Conservation (phyloP, 2,797 vertebrate genomes). For the Acanthurus leucopareius region DNA sequence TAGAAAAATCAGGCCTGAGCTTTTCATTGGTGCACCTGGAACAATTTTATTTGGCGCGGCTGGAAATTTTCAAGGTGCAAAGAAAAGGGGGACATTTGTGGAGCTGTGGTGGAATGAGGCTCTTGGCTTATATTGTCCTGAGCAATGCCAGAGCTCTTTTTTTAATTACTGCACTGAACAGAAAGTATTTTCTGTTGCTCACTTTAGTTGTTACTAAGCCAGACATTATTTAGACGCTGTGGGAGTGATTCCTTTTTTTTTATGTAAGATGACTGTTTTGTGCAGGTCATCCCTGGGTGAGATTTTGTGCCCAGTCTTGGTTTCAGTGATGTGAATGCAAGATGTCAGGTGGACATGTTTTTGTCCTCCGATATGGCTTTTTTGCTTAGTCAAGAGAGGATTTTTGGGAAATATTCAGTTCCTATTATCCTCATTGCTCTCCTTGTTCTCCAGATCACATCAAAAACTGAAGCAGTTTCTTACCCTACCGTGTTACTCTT, state of each 20-base stretch:
- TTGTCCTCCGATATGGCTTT: constrained; percentile 43
- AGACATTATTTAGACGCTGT: constrained; percentile 36
- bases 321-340: constrained; percentile 66
- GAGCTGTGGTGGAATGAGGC: constrained; percentile 59
- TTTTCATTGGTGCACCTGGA: constrained; percentile 83
- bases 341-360: constrained; percentile 68
- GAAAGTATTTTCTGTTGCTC: constrained; percentile 50
- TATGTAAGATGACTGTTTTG: constrained; percentile 32
- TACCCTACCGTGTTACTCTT: constrained; percentile 56
- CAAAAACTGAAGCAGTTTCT: constrained; percentile 53
- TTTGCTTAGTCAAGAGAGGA: constrained; percentile 65
- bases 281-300: constrained; percentile 56
- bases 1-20: constrained; percentile 59
- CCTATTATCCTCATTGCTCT: constrained; percentile 35
- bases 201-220: constrained; percentile 41
- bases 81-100: constrained; percentile 68
- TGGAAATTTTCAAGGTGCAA: constrained; percentile 74
- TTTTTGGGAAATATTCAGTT: constrained; percentile 35
- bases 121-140: constrained; percentile 58
- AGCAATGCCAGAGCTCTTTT: constrained; percentile 61
- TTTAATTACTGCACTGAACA: constrained; percentile 61
- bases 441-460: constrained; percentile 33
- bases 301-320: constrained; percentile 53
- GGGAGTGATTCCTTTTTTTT: constrained; percentile 41
- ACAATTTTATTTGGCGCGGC: constrained; percentile 78